A percentile compares a stretch with the other conserved stretches of the same genome.
Evolutionary conservation across 2,797 vertebrate species (phyloP).

Genomic region (Sebastes trivittatus): DNA sequence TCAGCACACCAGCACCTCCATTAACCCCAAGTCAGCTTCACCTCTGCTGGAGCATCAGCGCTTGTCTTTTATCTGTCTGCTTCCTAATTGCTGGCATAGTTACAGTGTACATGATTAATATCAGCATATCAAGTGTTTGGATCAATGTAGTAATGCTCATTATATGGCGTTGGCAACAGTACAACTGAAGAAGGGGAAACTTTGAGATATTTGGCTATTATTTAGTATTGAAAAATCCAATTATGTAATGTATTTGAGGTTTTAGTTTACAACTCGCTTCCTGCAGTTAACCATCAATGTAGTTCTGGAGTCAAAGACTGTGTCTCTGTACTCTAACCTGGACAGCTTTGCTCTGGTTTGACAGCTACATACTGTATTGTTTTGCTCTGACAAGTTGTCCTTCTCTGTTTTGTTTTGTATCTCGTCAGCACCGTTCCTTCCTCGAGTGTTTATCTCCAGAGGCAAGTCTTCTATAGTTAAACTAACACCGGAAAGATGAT

Average conservation of each 20-base stretch:
- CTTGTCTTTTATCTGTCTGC: not conserved
- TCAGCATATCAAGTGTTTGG: not conserved
- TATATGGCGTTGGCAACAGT: not conserved
- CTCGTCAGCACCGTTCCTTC: slow-evolving; percentile 82
- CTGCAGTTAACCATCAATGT: not conserved
- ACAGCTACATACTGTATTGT: slow-evolving; percentile 16
- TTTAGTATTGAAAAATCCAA: not conserved
- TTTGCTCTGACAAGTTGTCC: slow-evolving; percentile 44
- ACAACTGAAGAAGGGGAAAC: not conserved
- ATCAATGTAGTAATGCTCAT: not conserved
- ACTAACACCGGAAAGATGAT: slow-evolving; percentile 73
- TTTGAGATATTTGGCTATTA: not conserved
- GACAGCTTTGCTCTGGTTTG: slow-evolving; percentile 46
- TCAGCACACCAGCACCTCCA: slow-evolving; percentile 26
- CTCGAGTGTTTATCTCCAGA: slow-evolving; percentile 85
- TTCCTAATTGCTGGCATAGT: not conserved
- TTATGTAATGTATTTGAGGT: not conserved
- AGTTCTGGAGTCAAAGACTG: slow-evolving; percentile 15
- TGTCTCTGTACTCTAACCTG: slow-evolving; percentile 41
- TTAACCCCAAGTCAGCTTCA: slow-evolving; percentile 17
- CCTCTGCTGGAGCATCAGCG: not conserved
- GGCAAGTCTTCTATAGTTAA: slow-evolving; percentile 84
- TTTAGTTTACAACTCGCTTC: not conserved
- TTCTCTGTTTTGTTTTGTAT: slow-evolving; percentile 48
- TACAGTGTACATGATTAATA: not conserved